Base-by-base conservation (phyloP, 2,113 vertebrate species). In the Echinops telfairi region DNA sequence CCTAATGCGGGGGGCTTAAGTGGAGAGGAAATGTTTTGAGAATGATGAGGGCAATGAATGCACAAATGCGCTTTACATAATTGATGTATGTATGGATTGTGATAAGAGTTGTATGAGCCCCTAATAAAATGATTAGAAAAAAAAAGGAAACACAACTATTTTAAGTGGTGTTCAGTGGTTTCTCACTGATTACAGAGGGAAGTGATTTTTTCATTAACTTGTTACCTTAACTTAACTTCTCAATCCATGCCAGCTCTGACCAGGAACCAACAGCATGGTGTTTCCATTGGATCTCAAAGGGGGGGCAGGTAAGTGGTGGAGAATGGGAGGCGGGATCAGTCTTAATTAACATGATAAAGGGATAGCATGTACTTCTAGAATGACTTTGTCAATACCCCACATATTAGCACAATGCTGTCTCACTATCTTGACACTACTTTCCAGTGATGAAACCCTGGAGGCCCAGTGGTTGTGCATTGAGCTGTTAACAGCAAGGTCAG, bases 201-300 rank as follows among this genome's bases (percentile, higher is more conserved):
- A 80, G 71, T 53, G 47, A 53, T 53, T 76, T 89, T 79, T 90
- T 90, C 91, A 94, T 92, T 92, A 89, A 91, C 88, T 64, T 83
- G n/a, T 70, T 83, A 38, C 20, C 64, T 79, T 88, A 85, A 90
- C 90, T 88, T 91, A 93, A 89, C 38, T 91, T 95, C 40, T 75
- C 73, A 57, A 15, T 91, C 6, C 76, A 47, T 17, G 15, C 77
- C 91, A 84, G 14, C 85, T 71, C 57, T 58, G 29, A 20, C 36
- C 47, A 29, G n/a, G 16, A 83, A 89, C 27, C 89, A 75, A 86
- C 4, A 83, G 40, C 1, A 36, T 0, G 4, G 14, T 70, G 27
- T 20, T 29, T 31, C 25, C 68, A 76, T 80, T 7, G 14, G 47
- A 11, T 10, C 12, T 53, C 47, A 53, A 53, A 53, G 10, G 47